These are phyloP conservation scores for Orthosia incerta DNA, from an alignment of 2,888 invertebrate species.

Conservation along the genomic window DNA sequence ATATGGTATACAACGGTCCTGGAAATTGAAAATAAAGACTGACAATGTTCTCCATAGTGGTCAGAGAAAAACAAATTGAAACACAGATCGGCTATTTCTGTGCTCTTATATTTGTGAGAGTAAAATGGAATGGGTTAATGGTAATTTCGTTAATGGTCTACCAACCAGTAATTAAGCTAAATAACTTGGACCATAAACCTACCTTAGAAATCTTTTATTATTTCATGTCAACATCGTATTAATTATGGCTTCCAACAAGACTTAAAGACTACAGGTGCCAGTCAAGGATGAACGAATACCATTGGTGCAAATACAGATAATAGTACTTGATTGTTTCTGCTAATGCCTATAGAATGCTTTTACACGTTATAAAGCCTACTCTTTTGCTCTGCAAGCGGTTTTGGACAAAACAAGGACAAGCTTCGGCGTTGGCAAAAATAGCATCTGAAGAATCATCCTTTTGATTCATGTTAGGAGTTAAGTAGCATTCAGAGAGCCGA, in stretches of 20 bases:
- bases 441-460: not conserved
- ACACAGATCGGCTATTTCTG: conserved; percentile 13
- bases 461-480: not conserved
- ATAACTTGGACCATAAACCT: conserved; percentile 13
- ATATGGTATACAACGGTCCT: conserved; percentile 29
- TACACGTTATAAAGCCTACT: not conserved
- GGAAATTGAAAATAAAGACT: conserved; percentile 35
- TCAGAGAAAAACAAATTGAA: conserved; percentile 33
- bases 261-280: not conserved
- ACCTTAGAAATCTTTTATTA: not conserved
- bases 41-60: conserved; percentile 17
- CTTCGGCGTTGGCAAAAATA: not conserved
- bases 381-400: not conserved
- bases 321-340: not conserved
- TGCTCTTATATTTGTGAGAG: conserved; percentile 17
- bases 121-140: conserved; percentile 29
- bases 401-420: not conserved
- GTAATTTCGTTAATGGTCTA: conserved; percentile 19
- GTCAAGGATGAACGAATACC: conserved; percentile 1
- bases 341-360: not conserved
- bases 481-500: not conserved
- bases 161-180: conserved; percentile 24
- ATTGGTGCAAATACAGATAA: not conserved
- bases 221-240: conserved; percentile 21
- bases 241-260: not conserved